Conservation (phyloP, 2,888 invertebrate species). For the Drosophila stalkeri region DNA sequence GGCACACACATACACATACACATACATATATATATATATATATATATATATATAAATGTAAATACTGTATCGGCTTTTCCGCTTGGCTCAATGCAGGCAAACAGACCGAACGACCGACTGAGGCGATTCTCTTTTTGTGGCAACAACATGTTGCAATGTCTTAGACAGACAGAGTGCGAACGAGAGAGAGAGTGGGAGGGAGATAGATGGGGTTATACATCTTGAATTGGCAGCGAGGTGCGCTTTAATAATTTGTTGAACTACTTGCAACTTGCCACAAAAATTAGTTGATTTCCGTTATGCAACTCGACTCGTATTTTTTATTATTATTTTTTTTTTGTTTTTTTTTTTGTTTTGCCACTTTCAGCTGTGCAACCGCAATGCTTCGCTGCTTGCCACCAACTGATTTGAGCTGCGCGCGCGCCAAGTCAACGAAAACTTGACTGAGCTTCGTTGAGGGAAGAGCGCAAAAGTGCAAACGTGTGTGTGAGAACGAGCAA, state of each 20-base stretch:
- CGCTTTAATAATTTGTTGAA: constrained; percentile 23
- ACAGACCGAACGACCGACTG: constrained; percentile 23
- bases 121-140: constrained; percentile 51
- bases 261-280: constrained; percentile 8
- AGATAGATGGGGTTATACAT: background rate
- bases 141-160: constrained; percentile 40
- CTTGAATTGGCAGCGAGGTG: constrained; percentile 51
- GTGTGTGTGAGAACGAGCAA: background rate
- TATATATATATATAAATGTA: background rate
- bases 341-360: background rate
- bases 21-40: background rate
- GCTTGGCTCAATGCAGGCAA: constrained; percentile 20
- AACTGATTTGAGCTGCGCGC: constrained; percentile 52
- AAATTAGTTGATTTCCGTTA: constrained; percentile 38
- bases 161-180: background rate
- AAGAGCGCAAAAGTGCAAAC: background rate
- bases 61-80: constrained; percentile 28
- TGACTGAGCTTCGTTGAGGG: background rate
- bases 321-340: background rate
- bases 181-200: background rate
- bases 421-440: constrained; percentile 41
- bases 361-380: constrained; percentile 54
- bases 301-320: constrained; percentile 18
- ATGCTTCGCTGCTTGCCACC: constrained; percentile 44
- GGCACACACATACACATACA: constrained; percentile 50